phyloP scores from a whole-genome alignment of 2,888 invertebrate genomes.

The Drosophila tanythrix region DNA sequence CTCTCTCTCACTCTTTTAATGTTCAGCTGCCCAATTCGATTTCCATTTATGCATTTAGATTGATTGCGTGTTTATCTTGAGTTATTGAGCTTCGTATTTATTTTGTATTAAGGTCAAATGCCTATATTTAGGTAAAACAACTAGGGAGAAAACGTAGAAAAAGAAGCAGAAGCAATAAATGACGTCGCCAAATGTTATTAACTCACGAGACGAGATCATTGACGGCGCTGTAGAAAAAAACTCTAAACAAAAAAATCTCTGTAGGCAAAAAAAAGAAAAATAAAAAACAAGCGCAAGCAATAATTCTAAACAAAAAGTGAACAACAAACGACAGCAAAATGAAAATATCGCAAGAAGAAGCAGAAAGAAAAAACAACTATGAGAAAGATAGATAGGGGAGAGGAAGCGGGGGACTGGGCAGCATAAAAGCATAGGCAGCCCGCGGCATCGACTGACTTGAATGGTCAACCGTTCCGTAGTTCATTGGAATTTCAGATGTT shows the following conservation, averaged over 20 bases:
- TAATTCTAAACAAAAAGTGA: conserved; percentile 52
- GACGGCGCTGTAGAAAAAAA: conserved; percentile 19
- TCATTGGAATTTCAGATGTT: conserved; percentile 52
- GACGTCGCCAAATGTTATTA: conserved; percentile 45
- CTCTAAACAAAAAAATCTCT: conserved; percentile 8
- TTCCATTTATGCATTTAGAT: conserved; percentile 4
- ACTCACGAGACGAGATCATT: conserved; percentile 49
- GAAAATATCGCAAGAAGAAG: conserved; percentile 47
- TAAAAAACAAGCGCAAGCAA: conserved; percentile 31
- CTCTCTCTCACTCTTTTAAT: neutral
- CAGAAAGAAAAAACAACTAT: conserved; percentile 19
- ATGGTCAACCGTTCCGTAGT: conserved; percentile 52
- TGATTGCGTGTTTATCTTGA: conserved; percentile 12
- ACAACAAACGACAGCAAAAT: conserved; percentile 33
- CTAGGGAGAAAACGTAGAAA: neutral
- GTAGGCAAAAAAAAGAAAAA: neutral
- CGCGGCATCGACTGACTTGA: conserved; percentile 27
- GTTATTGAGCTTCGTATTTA: conserved; percentile 40
- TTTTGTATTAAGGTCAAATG: conserved; percentile 59
- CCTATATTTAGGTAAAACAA: conserved; percentile 1
- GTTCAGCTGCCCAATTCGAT: conserved; percentile 35
- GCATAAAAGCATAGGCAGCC: conserved; percentile 21
- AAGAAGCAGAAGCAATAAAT: conserved; percentile 3
- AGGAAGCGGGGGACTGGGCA: neutral
- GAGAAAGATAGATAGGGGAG: neutral